Evolutionary conservation across 2,888 invertebrate species (phyloP).

Genomic region (Perdita meconis): DNA sequence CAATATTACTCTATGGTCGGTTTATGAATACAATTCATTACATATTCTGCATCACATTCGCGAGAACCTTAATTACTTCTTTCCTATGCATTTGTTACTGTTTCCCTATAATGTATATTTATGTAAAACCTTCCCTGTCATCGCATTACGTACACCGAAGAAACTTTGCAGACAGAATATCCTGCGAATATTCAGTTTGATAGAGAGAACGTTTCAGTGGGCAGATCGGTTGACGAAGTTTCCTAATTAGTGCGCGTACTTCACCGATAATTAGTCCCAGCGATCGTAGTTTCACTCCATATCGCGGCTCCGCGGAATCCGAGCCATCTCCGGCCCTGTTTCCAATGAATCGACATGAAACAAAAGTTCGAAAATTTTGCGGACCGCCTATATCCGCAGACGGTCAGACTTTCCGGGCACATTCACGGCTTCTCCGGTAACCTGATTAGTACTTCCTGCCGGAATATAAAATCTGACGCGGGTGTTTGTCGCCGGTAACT

Average conservation of each 20-base stretch:
- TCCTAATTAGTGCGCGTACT: conserved; percentile 10
- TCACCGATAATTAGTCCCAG: not conserved
- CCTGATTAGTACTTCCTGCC: conserved; percentile 58
- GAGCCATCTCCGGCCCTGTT: not conserved
- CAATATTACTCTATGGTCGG: too few species aligned
- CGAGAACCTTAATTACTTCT: too few species aligned
- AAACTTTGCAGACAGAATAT: not conserved
- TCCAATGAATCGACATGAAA: conserved; percentile 4
- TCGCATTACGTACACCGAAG: not conserved
- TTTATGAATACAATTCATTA: too few species aligned
- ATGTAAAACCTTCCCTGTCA: not conserved
- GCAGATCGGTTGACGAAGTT: conserved; percentile 1
- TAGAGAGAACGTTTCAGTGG: not conserved
- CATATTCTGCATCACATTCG: too few species aligned
- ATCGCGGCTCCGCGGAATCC: not conserved
- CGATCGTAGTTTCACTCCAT: not conserved
- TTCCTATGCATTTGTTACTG: too few species aligned
- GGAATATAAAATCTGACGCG: conserved; percentile 65
- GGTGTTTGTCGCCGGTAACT: conserved; percentile 37
- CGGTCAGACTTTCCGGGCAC: not conserved
- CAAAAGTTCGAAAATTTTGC: conserved; percentile 23
- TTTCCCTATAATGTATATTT: too few species aligned
- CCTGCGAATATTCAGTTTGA: not conserved
- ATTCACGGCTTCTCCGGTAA: conserved; percentile 62
- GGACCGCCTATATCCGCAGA: not conserved